Percentiles rank a stretch among this genome's conserved stretches.
Evolutionary conservation across 2,797 vertebrate genomes (phyloP).

Genomic region (Propithecus perrieri): DNA sequence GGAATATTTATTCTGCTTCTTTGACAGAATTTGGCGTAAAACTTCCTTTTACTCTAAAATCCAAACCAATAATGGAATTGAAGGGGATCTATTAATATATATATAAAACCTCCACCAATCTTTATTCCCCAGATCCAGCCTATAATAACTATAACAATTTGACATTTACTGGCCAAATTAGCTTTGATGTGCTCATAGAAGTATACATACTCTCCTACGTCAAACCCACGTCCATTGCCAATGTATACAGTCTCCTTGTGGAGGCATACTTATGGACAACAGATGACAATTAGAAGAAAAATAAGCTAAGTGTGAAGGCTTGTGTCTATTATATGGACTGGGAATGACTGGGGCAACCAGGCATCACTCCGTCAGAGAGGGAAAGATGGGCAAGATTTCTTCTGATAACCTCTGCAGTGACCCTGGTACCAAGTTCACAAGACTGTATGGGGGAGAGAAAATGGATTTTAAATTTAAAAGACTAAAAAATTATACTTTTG

Average conservation of each 20-base stretch:
- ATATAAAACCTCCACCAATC: not conserved
- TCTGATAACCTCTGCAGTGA: not conserved
- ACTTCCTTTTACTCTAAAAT: not conserved
- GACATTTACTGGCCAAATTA: not conserved
- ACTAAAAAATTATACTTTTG: not conserved
- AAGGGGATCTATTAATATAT: not conserved
- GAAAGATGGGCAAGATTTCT: not conserved
- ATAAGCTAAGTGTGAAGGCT: not conserved
- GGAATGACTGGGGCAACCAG: not conserved
- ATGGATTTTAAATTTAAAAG: not conserved
- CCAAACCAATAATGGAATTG: not conserved
- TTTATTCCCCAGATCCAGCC: not conserved
- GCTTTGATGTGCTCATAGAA: not conserved
- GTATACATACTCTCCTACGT: not conserved
- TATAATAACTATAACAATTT: not conserved
- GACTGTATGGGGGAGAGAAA: not conserved
- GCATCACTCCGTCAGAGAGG: not conserved
- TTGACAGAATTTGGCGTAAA: not conserved
- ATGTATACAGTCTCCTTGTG: not conserved
- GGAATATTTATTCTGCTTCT: not conserved
- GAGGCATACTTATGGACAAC: not conserved
- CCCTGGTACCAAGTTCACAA: not conserved
- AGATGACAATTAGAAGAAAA: not conserved
- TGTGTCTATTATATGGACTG: rapidly evolving
- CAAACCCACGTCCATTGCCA: not conserved